These are phyloP conservation scores for Drosophila punjabiensis DNA, from an alignment of 1,140 invertebrate genomes.

Conservation along the genomic window DNA sequence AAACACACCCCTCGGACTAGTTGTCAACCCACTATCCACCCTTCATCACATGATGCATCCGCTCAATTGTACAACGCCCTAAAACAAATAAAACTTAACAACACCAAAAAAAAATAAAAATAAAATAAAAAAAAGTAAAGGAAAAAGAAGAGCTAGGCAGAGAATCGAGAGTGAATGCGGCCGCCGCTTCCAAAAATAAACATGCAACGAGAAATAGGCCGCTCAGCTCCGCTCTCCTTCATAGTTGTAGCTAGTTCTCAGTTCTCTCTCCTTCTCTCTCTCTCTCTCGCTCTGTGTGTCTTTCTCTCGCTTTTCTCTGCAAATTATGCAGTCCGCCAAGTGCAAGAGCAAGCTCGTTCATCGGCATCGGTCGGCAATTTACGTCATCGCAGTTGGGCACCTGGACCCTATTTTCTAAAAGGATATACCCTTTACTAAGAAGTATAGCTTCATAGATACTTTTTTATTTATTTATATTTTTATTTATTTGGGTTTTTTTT, in stretches of 20 bases:
- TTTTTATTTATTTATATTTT: too few relatives aligned
- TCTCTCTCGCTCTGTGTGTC: background rate
- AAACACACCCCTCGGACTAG: background rate
- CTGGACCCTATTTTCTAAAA: background rate
- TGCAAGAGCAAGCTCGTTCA: slow-evolving; percentile 65
- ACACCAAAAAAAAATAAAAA: slow-evolving; percentile 17
- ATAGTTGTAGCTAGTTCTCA: slow-evolving; percentile 51
- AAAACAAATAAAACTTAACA: slow-evolving; percentile 53
- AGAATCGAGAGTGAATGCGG: slow-evolving; percentile 74
- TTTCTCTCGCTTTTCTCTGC: background rate
- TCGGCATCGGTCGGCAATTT: slow-evolving; percentile 61
- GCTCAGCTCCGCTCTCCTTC: slow-evolving; percentile 42
- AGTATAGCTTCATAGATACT: too few relatives aligned
- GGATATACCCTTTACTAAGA: background rate
- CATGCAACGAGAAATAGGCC: slow-evolving; percentile 77
- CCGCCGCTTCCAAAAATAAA: slow-evolving; percentile 69
- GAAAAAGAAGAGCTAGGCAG: slow-evolving; percentile 31
- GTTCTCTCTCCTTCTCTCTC: background rate
- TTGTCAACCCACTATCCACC: background rate
- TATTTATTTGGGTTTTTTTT: too few relatives aligned
- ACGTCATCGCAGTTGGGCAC: slow-evolving; percentile 58
- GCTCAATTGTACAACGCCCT: slow-evolving; percentile 69
- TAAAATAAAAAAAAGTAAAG: slow-evolving; percentile 36
- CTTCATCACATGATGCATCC: slow-evolving; percentile 65
- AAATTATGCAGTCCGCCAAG: slow-evolving; percentile 50